Percentiles rank a stretch among this genome's conserved stretches.
phyloP scores from a whole-genome alignment of 2,113 vertebrate species.

The Strigops habroptila region DNA sequence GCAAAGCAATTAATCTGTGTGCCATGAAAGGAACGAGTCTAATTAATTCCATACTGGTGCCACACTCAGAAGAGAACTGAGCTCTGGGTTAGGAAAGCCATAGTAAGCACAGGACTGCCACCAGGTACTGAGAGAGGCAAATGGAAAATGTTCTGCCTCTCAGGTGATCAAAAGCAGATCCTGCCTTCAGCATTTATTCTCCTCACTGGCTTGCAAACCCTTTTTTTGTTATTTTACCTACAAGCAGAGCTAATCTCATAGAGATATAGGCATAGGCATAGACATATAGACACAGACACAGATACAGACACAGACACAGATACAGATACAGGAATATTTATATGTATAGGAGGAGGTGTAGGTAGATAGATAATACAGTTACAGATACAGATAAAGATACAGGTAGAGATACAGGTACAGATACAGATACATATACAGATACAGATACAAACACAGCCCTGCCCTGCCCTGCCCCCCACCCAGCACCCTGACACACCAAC shows the following conservation, averaged over 20 bases:
- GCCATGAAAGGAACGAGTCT: not conserved
- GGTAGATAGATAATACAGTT: too few relatives aligned
- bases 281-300: not conserved
- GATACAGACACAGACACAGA: not conserved
- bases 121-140: not conserved
- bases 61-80: not conserved
- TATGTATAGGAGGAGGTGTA: too few relatives aligned
- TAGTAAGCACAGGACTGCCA: not conserved
- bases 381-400: too few relatives aligned
- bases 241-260: not conserved
- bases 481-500: not conserved
- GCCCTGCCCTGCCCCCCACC: rapidly evolving
- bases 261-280: not conserved
- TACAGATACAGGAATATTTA: too few relatives aligned
- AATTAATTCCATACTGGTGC: not conserved
- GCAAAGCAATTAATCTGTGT: not conserved
- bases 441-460: not conserved
- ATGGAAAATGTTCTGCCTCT: not conserved
- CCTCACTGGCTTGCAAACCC: not conserved
- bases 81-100: not conserved
- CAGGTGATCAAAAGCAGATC: not conserved
- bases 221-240: not conserved
- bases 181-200: not conserved
- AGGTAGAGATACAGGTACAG: not conserved
- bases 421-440: not conserved